phyloP scores from a whole-genome alignment of 2,888 invertebrate species.

The Eilema griseolum region DNA sequence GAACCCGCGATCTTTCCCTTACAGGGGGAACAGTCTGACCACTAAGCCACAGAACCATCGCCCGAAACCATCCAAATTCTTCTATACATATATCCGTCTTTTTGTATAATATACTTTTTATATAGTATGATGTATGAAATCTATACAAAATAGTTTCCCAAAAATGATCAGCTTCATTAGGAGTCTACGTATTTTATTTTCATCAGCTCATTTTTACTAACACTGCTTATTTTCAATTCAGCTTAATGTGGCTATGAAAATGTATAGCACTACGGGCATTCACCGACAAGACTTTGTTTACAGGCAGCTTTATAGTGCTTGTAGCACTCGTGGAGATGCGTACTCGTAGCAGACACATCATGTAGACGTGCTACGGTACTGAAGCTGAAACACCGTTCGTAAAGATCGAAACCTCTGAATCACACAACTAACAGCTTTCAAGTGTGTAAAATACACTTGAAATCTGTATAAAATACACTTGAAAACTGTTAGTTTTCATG shows the following conservation, averaged over 20 bases:
- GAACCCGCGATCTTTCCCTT: too few species aligned
- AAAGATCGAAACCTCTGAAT: constrained; percentile 25
- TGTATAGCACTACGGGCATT: constrained; percentile 3
- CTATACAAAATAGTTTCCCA: too few species aligned
- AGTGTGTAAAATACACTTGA: too few species aligned
- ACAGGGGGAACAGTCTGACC: too few species aligned
- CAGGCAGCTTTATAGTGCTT: constrained; percentile 22
- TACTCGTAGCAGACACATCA: constrained; percentile 38
- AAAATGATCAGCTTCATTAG: background rate
- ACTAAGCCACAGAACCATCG: too few species aligned
- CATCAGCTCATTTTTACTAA: background rate
- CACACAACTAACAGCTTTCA: too few species aligned
- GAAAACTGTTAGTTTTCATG: background rate
- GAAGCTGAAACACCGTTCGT: constrained; percentile 20
- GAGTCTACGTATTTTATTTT: background rate
- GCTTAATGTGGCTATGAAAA: background rate
- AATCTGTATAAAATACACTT: background rate
- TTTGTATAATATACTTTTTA: too few species aligned
- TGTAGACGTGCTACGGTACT: constrained; percentile 37
- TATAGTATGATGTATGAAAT: too few species aligned
- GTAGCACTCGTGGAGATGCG: constrained; percentile 43
- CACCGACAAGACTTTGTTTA: constrained; percentile 8
- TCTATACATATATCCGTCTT: too few species aligned
- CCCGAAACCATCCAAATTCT: too few species aligned
- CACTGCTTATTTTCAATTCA: background rate